These are phyloP conservation scores for Oplegnathus fasciatus DNA, from an alignment of 2,113 vertebrate genomes.

Conservation along the genomic window DNA sequence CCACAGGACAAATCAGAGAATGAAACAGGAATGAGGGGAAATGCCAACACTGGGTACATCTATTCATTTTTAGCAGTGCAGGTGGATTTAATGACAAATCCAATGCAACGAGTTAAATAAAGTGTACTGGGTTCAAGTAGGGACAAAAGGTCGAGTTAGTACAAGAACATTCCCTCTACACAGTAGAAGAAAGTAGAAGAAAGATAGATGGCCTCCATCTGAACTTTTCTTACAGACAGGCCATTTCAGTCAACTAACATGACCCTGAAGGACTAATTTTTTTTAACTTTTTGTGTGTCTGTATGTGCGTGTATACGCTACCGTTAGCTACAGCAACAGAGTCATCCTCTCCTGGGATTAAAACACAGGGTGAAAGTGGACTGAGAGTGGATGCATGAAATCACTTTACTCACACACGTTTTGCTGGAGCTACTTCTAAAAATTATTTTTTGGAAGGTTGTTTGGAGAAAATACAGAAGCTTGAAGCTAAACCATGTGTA, in stretches of 20 bases:
- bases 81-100: slow-evolving; percentile 5
- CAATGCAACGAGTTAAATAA: slow-evolving; percentile 1
- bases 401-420: neutral
- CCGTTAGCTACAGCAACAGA: neutral
- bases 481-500: neutral
- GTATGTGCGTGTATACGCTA: neutral
- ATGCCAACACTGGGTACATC: neutral
- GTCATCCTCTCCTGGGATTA: neutral
- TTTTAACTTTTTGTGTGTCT: neutral
- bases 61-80: neutral
- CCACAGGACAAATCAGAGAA: neutral
- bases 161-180: neutral
- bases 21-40: neutral
- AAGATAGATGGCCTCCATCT: no score
- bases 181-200: neutral
- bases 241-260: neutral
- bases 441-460: neutral
- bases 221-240: neutral
- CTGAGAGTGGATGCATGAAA: neutral
- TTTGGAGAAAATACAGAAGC: neutral
- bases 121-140: neutral
- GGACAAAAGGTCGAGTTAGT: neutral
- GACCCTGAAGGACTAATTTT: neutral
- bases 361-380: neutral
- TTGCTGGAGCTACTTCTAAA: neutral